These are phyloP conservation scores for Helicoverpa assulta DNA, from an alignment of 2,888 invertebrate species.

Conservation along the genomic window DNA sequence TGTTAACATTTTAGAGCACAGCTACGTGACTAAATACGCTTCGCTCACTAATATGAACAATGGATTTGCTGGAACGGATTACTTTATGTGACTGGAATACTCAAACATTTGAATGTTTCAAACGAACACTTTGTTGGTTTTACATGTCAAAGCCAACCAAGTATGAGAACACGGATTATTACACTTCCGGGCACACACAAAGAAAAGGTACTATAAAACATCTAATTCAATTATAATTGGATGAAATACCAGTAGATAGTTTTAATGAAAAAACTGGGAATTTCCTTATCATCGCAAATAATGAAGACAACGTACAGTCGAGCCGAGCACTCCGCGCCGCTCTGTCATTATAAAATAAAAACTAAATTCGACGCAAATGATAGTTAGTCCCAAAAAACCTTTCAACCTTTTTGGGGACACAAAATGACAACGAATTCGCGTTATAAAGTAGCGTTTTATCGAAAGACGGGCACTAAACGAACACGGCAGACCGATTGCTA, in stretches of 20 bases:
- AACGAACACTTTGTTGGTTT: slow-evolving; percentile 67
- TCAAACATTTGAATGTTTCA: slow-evolving; percentile 69
- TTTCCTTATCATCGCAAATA: slow-evolving; percentile 87
- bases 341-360: slow-evolving; percentile 82
- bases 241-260: slow-evolving; percentile 71
- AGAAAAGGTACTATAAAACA: slow-evolving; percentile 64
- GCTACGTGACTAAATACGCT: slow-evolving; percentile 81
- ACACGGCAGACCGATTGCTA: slow-evolving; percentile 86
- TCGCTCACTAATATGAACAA: slow-evolving; percentile 78
- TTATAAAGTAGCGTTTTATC: slow-evolving; percentile 82
- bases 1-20: slow-evolving; percentile 68
- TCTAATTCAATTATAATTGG: slow-evolving; percentile 75
- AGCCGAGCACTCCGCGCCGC: slow-evolving; percentile 74
- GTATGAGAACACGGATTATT: slow-evolving; percentile 58
- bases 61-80: slow-evolving; percentile 74
- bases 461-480: slow-evolving; percentile 77
- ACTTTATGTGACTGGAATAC: slow-evolving; percentile 69
- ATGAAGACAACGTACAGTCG: slow-evolving; percentile 80
- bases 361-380: slow-evolving; percentile 70
- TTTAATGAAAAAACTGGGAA: slow-evolving; percentile 78
- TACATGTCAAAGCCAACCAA: slow-evolving; percentile 66
- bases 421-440: slow-evolving; percentile 83
- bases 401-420: slow-evolving; percentile 73
- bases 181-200: slow-evolving; percentile 66
- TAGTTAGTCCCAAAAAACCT: slow-evolving; percentile 67